phyloP scores from a whole-genome alignment of 1,140 invertebrate species.

The Solen grandis region DNA sequence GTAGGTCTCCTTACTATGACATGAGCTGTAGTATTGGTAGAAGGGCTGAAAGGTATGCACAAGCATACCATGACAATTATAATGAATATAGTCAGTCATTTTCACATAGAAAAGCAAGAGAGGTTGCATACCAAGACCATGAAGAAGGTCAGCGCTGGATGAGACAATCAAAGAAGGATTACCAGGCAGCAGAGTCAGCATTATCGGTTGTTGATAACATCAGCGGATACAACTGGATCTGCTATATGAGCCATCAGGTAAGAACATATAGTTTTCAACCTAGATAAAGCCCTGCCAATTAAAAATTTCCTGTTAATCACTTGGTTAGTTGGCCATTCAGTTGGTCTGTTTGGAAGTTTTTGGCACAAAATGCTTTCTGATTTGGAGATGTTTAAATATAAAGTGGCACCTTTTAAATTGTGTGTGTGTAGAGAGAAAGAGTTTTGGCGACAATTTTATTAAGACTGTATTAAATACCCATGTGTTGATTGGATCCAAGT shows the following conservation, averaged over 20 bases:
- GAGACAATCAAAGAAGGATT: conserved; percentile 66
- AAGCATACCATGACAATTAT: conserved; percentile 12
- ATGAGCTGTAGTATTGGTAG: background rate
- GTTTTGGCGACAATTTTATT: too few relatives aligned
- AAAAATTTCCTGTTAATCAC: too few relatives aligned
- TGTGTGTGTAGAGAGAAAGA: too few relatives aligned
- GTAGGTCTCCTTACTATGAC: background rate
- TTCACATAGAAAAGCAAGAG: background rate
- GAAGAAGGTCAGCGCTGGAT: conserved; percentile 68
- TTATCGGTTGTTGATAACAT: conserved; percentile 45
- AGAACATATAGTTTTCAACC: background rate
- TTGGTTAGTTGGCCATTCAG: too few relatives aligned
- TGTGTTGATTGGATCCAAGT: too few relatives aligned
- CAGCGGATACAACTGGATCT: conserved; percentile 66
- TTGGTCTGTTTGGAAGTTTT: too few relatives aligned
- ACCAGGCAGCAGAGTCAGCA: conserved; percentile 59
- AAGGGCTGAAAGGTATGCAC: background rate
- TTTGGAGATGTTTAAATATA: too few relatives aligned
- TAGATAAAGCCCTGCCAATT: too few relatives aligned
- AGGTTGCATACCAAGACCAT: conserved; percentile 3
- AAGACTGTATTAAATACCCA: too few relatives aligned
- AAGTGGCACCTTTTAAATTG: too few relatives aligned
- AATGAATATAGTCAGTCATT: conserved; percentile 8
- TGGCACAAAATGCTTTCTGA: too few relatives aligned
- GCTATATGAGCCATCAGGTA: conserved; percentile 71